These are phyloP conservation scores for Calonectris borealis DNA, from an alignment of 2,113 vertebrate genomes.

Conservation along the genomic window DNA sequence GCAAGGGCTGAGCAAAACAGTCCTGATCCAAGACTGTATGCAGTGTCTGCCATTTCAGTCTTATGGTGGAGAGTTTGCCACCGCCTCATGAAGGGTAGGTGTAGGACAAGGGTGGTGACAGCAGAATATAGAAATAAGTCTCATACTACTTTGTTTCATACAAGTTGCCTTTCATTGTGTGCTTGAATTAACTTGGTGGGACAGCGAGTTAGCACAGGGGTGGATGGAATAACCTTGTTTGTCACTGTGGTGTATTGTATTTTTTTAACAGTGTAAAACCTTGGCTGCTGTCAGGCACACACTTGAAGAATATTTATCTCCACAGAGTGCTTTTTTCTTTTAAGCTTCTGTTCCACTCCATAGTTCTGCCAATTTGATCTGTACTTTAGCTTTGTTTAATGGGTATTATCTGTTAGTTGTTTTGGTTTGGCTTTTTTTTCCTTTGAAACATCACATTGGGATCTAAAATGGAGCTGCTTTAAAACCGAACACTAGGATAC, in stretches of 20 bases:
- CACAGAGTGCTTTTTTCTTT: neutral
- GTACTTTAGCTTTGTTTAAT: neutral
- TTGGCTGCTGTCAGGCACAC: neutral
- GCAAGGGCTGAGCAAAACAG: neutral
- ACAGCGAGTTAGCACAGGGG: neutral
- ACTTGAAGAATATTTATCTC: neutral
- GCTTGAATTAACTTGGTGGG: neutral
- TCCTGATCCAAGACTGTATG: neutral
- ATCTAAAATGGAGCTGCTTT: neutral
- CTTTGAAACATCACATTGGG: neutral
- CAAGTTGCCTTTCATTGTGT: neutral
- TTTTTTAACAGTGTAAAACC: neutral
- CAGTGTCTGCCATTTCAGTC: neutral
- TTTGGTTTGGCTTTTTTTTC: neutral
- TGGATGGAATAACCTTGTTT: neutral
- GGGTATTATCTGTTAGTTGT: neutral
- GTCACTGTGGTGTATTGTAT: neutral
- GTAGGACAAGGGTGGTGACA: neutral
- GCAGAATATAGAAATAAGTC: neutral
- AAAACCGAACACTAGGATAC: neutral
- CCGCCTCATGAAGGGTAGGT: rapidly evolving
- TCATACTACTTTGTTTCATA: neutral
- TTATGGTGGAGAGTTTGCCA: neutral
- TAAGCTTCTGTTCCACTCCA: neutral
- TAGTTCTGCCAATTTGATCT: neutral